Conservation (phyloP, 2,888 invertebrate species). For the Apodemia duryi region DNA sequence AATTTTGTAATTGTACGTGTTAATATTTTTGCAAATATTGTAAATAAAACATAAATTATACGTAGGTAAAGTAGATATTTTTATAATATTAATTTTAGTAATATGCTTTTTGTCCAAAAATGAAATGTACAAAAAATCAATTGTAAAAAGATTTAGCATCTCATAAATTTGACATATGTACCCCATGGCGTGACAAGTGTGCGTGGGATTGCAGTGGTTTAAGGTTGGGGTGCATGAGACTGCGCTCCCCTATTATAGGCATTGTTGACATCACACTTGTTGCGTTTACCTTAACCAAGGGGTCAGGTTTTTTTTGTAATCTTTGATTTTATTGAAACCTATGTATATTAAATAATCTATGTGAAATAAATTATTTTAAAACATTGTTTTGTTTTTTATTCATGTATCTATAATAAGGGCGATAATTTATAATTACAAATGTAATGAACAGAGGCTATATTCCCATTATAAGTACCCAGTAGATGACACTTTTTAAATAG, state of each 20-base stretch:
- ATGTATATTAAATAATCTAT: background rate
- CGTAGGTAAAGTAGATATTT: too few species aligned
- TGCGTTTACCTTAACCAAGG: conserved; percentile 34
- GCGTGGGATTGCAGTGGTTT: conserved; percentile 35
- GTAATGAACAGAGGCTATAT: too few species aligned
- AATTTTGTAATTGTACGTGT: too few species aligned
- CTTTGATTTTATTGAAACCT: background rate
- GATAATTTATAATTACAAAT: too few species aligned
- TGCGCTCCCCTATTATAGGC: conserved; percentile 38
- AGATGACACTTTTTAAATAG: too few species aligned
- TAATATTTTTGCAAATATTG: too few species aligned
- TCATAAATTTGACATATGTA: conserved; percentile 51
- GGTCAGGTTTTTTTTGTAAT: conserved; percentile 24
- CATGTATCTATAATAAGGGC: too few species aligned
- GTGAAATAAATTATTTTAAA: too few species aligned
- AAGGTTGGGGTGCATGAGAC: conserved; percentile 29
- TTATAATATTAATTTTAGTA: too few species aligned
- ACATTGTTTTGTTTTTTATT: too few species aligned
- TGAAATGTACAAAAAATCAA: conserved; percentile 12
- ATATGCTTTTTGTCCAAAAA: background rate
- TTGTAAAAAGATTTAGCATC: conserved; percentile 42
- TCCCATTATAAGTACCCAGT: too few species aligned
- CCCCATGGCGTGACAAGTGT: conserved; percentile 65
- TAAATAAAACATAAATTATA: too few species aligned
- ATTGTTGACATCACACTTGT: conserved; percentile 59